Evolutionary conservation across 2,113 vertebrate species (phyloP).

Genomic region (Platysteira castanea): DNA sequence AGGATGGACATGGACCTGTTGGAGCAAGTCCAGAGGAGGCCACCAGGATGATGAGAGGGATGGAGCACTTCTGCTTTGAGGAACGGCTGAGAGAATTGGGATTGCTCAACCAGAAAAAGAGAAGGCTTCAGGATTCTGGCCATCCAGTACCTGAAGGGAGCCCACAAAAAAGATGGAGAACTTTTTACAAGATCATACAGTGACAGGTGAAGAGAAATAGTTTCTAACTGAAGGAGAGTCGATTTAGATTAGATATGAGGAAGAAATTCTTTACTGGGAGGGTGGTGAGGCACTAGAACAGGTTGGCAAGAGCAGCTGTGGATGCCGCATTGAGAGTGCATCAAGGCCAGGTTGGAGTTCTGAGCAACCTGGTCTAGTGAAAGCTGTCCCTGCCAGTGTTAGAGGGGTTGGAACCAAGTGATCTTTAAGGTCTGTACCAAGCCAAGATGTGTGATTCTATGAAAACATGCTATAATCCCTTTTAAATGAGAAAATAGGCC

Average conservation of each 20-base stretch:
- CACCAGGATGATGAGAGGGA: background rate
- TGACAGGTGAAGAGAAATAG: background rate
- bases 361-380: background rate
- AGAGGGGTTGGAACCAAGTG: background rate
- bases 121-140: background rate
- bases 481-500: background rate
- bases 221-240: background rate
- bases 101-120: background rate
- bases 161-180: background rate
- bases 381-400: background rate
- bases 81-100: background rate
- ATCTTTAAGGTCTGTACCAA: background rate
- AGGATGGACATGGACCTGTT: background rate
- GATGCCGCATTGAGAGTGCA: background rate
- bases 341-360: background rate
- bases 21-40: background rate
- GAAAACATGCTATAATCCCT: background rate
- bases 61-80: background rate
- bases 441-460: background rate
- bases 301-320: background rate
- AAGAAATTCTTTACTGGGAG: background rate
- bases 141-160: background rate
- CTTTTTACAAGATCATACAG: background rate
- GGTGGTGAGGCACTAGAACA: background rate
- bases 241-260: background rate